phyloP scores from a whole-genome alignment of 2,888 invertebrate genomes.

The Sarcophaga caerulescens region DNA sequence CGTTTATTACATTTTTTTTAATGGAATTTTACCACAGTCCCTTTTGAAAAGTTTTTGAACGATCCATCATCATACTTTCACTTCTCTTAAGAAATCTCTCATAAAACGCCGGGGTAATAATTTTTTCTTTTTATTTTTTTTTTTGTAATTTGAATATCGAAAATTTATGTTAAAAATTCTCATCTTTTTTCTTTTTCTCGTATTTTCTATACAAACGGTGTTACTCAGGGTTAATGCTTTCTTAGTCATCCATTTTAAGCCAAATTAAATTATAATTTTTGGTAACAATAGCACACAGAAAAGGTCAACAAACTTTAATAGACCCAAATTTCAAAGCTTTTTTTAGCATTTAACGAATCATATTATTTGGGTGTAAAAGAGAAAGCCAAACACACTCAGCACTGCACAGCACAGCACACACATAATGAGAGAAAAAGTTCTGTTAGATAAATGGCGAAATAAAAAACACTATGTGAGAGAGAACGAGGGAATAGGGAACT shows the following conservation, averaged over 20 bases:
- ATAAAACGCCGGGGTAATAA: not conserved
- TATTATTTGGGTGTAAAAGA: slow-evolving; percentile 4
- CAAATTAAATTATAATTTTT: not conserved
- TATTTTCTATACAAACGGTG: not conserved
- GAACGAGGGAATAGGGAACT: not conserved
- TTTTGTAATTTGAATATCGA: slow-evolving; percentile 24
- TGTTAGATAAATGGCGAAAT: not conserved
- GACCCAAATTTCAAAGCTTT: slow-evolving; percentile 37
- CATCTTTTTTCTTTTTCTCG: slow-evolving; percentile 9
- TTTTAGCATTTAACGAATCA: not conserved
- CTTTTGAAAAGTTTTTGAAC: not conserved
- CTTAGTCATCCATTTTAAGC: slow-evolving; percentile 14
- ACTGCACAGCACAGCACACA: not conserved
- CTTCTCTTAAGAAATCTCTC: slow-evolving; percentile 13
- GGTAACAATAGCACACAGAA: slow-evolving; percentile 36
- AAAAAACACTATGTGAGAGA: not conserved
- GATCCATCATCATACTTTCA: slow-evolving; percentile 59
- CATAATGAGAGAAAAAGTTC: not conserved
- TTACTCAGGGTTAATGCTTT: slow-evolving; percentile 40
- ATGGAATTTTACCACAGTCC: not conserved
- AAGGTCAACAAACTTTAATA: slow-evolving; percentile 57
- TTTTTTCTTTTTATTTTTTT: not conserved
- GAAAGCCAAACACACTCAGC: not conserved
- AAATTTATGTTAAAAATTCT: too few relatives aligned
- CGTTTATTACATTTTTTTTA: too few relatives aligned